These are phyloP conservation scores for Trididemnum clinides DNA, from an alignment of 23 tunicate genomes.

Conservation along the genomic window DNA sequence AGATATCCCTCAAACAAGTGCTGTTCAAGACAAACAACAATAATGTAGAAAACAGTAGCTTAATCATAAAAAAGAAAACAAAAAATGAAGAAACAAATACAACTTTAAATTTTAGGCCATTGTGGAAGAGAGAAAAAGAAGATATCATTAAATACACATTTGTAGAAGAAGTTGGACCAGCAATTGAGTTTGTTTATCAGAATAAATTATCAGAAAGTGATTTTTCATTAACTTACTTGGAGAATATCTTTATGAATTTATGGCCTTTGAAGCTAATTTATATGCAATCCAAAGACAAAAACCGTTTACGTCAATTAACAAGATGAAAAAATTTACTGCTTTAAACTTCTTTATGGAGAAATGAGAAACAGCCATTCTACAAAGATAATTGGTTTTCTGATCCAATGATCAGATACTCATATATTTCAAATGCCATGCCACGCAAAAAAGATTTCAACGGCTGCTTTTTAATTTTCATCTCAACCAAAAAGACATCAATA, in stretches of 20 bases:
- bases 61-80: too few relatives aligned
- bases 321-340: background rate
- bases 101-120: background rate
- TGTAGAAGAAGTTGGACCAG: background rate
- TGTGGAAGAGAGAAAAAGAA: background rate
- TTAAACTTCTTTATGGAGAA: background rate
- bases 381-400: background rate
- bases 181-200: background rate
- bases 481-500: too few relatives aligned
- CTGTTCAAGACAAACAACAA: too few relatives aligned
- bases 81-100: background rate
- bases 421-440: background rate
- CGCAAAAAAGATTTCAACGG: background rate
- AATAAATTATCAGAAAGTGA: background rate
- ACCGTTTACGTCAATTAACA: background rate
- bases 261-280: constrained; percentile 2
- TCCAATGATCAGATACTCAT: background rate
- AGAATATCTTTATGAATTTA: background rate
- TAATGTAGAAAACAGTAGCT: too few relatives aligned
- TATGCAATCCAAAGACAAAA: constrained; percentile 1
- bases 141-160: background rate
- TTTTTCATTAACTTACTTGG: background rate
- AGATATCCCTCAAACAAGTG: too few relatives aligned
- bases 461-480: too few relatives aligned
- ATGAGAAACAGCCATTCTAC: background rate